Evolutionary conservation across 2,888 invertebrate species (phyloP), one percentile per base, ranked within the genome.

Genomic region (Drosophila neonasuta): DNA sequence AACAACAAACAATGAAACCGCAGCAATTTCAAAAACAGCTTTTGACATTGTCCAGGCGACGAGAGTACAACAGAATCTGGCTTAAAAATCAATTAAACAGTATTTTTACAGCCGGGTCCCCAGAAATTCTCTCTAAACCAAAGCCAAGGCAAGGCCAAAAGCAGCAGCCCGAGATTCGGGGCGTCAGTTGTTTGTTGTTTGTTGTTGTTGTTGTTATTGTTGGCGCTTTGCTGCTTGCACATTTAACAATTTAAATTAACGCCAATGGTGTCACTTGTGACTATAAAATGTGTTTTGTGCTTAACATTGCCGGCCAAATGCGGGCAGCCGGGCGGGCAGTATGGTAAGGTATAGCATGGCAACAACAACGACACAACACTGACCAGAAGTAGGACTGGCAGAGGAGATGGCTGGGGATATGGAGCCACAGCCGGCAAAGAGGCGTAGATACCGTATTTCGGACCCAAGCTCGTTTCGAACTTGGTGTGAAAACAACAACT

Each of bases 241-340:
- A 83, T 86, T 87, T 75, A 86, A 86, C 85, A 88, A 88, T 88
- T 88, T 86, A 88, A 88, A 88, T 88, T 88, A 89, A 88, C 89
- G 88, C 89, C 88, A 82, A 77, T 86, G 87, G 89, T 87, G 89
- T 89, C 88, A 87, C 87, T 88, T 86, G 86, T 75, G 79, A 74
- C 87, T 83, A 77, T 80, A 79, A 80, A 84, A 85, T 82, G 80
- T 86, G 72, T 84, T 84, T 75, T 79, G 77, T 77, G 85, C 77
- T 81, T 77, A 84, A 84, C 77, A 62, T 77, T 74, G 79, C 65
- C 61, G 67, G 54, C 68, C 59, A 68, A 68, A 80, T 83, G 80
- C 86, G 84, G 86, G 84, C 60, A 41, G 13, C 32, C 54, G 55
- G 41, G 32, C 5, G 9, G 24, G 24, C 5, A 24, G 24, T 24